A percentile compares a stretch with the other conserved stretches of the same genome.
These are phyloP conservation scores for Erebia epiphron DNA, from an alignment of 2,888 invertebrate species.

Conservation along the genomic window DNA sequence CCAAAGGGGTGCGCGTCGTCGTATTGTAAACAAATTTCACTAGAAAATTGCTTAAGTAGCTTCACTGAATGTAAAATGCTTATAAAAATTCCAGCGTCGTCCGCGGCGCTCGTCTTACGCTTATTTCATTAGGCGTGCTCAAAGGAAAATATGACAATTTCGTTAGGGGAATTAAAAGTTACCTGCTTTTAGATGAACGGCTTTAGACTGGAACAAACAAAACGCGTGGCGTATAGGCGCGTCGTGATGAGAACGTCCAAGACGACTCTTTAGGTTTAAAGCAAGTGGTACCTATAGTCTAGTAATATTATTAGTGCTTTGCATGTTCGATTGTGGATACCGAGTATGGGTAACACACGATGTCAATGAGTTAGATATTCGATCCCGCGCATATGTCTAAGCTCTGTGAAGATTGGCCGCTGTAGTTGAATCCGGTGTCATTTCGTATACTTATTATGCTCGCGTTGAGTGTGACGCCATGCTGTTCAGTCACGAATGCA, in stretches of 20 bases:
- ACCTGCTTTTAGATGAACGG: conserved; percentile 70
- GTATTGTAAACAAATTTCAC: conserved; percentile 46
- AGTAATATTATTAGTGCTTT: no score
- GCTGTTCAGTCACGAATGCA: neutral
- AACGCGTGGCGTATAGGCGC: neutral
- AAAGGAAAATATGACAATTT: conserved; percentile 76
- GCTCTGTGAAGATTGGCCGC: no score
- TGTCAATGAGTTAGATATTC: no score
- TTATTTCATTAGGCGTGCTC: conserved; percentile 67
- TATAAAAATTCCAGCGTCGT: conserved; percentile 66
- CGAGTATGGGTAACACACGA: no score
- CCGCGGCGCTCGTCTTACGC: conserved; percentile 50
- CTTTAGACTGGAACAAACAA: conserved; percentile 47
- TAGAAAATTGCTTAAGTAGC: conserved; percentile 52
- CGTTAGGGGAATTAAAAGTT: conserved; percentile 75
- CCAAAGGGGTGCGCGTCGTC: conserved; percentile 41
- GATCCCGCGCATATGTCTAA: no score
- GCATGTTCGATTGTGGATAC: no score
- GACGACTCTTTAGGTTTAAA: no score
- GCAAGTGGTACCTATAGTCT: no score
- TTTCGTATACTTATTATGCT: no score
- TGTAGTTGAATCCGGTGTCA: no score
- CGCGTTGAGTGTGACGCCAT: neutral
- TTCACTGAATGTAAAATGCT: conserved; percentile 56
- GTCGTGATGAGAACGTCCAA: neutral